Percentiles rank a stretch among this genome's conserved stretches.
Conservation (phyloP, 1,140 invertebrate species). For the Apis cerana region DNA sequence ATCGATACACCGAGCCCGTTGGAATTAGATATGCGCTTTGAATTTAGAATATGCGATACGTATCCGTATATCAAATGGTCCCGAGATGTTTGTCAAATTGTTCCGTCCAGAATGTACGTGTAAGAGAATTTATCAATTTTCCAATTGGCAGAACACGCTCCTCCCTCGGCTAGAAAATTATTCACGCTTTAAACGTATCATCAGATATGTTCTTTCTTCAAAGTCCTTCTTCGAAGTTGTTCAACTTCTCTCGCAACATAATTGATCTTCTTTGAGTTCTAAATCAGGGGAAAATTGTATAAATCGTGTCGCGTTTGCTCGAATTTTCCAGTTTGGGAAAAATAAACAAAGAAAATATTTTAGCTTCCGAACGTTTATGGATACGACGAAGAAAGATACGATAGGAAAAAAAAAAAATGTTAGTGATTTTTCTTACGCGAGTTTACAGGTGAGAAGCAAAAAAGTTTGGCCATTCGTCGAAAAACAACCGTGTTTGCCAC, state of each 20-base stretch:
- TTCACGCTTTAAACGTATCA: no score
- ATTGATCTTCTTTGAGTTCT: conserved; percentile 26
- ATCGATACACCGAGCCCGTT: not conserved
- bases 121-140: not conserved
- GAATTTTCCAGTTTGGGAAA: conserved; percentile 12
- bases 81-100: not conserved
- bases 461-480: not conserved
- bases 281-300: conserved; percentile 28
- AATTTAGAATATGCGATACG: conserved; percentile 10
- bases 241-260: conserved; percentile 2
- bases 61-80: not conserved
- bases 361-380: not conserved
- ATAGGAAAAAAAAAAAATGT: no score
- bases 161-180: no score
- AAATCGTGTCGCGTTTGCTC: conserved; percentile 30
- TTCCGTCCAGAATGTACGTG: not conserved
- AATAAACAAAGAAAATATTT: not conserved
- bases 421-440: no score
- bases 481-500: not conserved
- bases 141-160: not conserved
- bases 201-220: not conserved
- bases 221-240: not conserved
- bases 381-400: no score
- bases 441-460: not conserved
- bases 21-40: conserved; percentile 2